These are phyloP conservation scores for Embidobia sp. DNA, from an alignment of 2,888 invertebrate species.

Conservation along the genomic window DNA sequence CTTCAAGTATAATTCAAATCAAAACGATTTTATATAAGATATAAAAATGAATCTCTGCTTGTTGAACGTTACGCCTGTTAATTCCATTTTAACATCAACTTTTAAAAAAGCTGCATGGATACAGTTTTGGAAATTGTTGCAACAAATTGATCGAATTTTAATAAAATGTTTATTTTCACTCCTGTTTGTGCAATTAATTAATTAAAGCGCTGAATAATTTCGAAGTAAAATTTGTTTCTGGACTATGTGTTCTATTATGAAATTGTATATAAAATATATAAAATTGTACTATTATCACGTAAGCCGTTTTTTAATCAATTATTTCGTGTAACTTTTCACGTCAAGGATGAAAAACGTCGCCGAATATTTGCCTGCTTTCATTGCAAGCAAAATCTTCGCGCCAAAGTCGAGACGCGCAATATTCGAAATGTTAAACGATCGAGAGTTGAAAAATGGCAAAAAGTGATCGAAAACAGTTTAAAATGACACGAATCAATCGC, in stretches of 20 bases:
- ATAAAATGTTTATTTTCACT: constrained; percentile 12
- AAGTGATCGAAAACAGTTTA: constrained; percentile 43
- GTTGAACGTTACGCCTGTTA: constrained; percentile 37
- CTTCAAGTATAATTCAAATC: constrained; percentile 53
- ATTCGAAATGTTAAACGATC: constrained; percentile 28
- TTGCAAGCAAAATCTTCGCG: no score
- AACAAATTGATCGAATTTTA: constrained; percentile 28
- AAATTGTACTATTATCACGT: constrained; percentile 20
- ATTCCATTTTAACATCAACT: constrained; percentile 48
- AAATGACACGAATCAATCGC: constrained; percentile 21
- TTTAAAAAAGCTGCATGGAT: constrained; percentile 31
- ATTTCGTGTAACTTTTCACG: constrained; percentile 19
- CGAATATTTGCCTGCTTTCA: constrained; percentile 8
- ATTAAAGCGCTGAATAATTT: no score
- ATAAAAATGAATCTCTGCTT: constrained; percentile 48
- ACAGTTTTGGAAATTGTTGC: constrained; percentile 46
- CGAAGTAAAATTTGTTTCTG: no score
- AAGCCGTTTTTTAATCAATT: constrained; percentile 27
- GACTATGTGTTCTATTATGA: no score
- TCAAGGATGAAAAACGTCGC: constrained; percentile 23
- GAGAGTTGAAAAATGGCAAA: constrained; percentile 12
- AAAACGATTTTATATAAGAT: constrained; percentile 39
- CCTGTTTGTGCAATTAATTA: no score
- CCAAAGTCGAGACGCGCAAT: constrained; percentile 18
- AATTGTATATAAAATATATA: no score